Base-by-base conservation (phyloP, 2,113 vertebrate genomes). In the Machaerirhynchus nigripectus region DNA sequence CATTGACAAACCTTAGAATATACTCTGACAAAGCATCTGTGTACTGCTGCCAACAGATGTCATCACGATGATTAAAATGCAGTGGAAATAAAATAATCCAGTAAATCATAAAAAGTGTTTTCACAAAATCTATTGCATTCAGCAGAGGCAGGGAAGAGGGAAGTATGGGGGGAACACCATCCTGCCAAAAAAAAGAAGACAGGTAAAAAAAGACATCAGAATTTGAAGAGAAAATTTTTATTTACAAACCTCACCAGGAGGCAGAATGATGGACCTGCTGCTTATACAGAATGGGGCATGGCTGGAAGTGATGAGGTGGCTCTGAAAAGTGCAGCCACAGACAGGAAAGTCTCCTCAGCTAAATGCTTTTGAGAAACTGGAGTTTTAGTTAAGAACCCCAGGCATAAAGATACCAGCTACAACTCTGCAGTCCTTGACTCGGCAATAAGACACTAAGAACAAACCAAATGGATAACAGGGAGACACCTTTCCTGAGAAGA, bases 11-110 rank as follows among this genome's bases (percentile, higher is more conserved):
- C 73, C 64, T 69, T 63, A 69, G 19, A 55, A 76, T 47, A 68
- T 68, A 42, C 63, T 92, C 87, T 60, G 82, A 90, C 82, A 88
- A 95, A 93, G 78, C 70, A 82, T 81, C 92, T 95, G 78, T 75
- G 61, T 73, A 47, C n/a, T 85, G 22, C 70, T 90, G 73, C 75
- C 92, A 96, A 87, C 93, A 97, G 96, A 97, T 97, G 96, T 92
- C 96, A 92, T 96, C 92, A 95, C 18, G 28, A 96, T 96, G 80
- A 97, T 97, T 96, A 96, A 97, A 97, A 89, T 92, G 80, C 80
- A 91, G 50, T 60, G 57, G 91, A 94, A 96, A 96, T 68, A 92
- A 93, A 96, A 89, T 96, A 97, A 97, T 95, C 93, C 92, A 87
- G 89, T 70, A 94, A 93, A 84, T 93, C 86, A 92, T 59, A 69